A percentile compares a stretch with the other conserved stretches of the same genome.
Conservation (phyloP, 2,797 vertebrate species). For the Staurois parvus region DNA sequence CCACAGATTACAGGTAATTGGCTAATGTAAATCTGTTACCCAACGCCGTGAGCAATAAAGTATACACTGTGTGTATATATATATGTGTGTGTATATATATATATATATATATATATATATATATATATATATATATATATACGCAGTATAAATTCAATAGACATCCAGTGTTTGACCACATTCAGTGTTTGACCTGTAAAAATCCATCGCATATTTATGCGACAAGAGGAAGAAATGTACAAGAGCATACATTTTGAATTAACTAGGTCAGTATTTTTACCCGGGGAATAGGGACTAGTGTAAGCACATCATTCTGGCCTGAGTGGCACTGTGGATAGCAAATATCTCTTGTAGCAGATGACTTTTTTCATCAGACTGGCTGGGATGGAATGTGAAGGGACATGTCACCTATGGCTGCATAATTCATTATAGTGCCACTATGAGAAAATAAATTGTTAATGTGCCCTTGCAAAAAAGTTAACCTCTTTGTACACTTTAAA, state of each 20-base stretch:
- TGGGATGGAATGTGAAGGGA: background rate
- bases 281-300: conserved; percentile 27
- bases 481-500: background rate
- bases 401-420: background rate
- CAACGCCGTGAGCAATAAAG: too few species aligned
- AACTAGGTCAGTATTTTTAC: conserved; percentile 46
- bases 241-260: background rate
- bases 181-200: background rate
- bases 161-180: too few species aligned
- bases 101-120: too few species aligned
- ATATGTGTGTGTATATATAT: too few species aligned
- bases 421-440: background rate
- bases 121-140: too few species aligned
- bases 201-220: conserved; percentile 32
- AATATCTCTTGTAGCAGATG: background rate
- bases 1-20: too few species aligned
- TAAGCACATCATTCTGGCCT: conserved; percentile 4
- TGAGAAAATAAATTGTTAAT: conserved; percentile 13
- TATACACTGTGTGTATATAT: too few species aligned
- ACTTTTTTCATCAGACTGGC: background rate
- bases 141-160: too few species aligned
- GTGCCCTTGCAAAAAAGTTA: background rate
- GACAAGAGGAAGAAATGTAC: background rate
- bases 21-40: too few species aligned
- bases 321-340: background rate